Conservation (phyloP, 1,140 invertebrate species). For the Macrosteles quadrilineatus region DNA sequence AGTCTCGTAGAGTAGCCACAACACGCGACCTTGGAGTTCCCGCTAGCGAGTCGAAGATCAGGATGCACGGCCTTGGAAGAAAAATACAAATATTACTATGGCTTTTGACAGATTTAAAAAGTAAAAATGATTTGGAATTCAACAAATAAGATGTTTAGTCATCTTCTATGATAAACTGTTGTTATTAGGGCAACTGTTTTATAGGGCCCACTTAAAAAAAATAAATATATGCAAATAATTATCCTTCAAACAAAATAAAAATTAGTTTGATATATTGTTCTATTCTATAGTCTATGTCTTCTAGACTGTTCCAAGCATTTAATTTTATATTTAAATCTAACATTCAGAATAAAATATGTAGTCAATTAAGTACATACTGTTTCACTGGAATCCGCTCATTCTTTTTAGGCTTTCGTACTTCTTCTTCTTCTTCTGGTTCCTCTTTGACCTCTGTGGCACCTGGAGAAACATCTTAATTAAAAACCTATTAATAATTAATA, state of each 20-base stretch:
- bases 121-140: background rate
- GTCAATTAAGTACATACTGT: too few species aligned
- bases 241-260: too few species aligned
- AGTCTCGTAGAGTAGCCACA: conserved; percentile 84
- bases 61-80: conserved; percentile 76
- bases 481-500: too few species aligned
- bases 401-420: conserved; percentile 47
- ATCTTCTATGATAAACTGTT: background rate
- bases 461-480: too few species aligned
- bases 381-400: conserved; percentile 54
- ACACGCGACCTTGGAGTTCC: conserved; percentile 77
- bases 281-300: too few species aligned
- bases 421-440: conserved; percentile 60
- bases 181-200: too few species aligned
- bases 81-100: conserved; percentile 33
- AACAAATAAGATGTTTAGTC: background rate
- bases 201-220: too few species aligned
- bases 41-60: conserved; percentile 93
- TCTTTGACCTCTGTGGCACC: conserved; percentile 28
- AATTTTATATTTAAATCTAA: too few species aligned
- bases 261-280: too few species aligned
- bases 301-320: too few species aligned
- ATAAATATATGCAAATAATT: too few species aligned
- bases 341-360: too few species aligned
- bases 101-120: background rate